phyloP scores from a whole-genome alignment of 1,140 invertebrate genomes.

The Drosophila paulistorum region DNA sequence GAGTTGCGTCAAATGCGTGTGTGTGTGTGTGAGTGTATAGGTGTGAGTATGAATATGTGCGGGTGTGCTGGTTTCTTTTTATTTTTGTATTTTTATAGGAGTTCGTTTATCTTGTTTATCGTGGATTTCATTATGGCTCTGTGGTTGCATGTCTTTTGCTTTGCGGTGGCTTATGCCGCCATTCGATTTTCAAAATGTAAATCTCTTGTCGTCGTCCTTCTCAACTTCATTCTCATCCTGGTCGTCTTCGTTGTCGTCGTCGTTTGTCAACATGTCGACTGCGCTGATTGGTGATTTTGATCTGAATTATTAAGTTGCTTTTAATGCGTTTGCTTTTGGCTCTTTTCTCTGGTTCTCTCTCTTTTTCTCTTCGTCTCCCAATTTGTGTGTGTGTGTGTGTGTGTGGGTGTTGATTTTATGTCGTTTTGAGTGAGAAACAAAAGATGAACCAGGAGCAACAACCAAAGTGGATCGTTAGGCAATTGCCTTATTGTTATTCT shows the following conservation, averaged over 20 bases:
- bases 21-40: neutral
- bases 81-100: constrained; percentile 33
- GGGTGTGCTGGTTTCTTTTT: constrained; percentile 11
- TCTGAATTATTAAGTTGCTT: constrained; percentile 81
- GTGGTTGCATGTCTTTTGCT: constrained; percentile 75
- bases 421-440: constrained; percentile 43
- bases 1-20: neutral
- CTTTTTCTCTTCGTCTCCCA: neutral
- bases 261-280: constrained; percentile 78
- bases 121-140: constrained; percentile 75
- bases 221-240: constrained; percentile 10
- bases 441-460: constrained; percentile 31
- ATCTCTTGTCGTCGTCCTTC: constrained; percentile 67
- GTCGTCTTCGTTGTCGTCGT: constrained; percentile 40
- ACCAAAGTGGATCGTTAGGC: constrained; percentile 31
- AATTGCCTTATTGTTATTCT: constrained; percentile 27
- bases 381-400: constrained; percentile 24
- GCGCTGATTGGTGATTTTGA: constrained; percentile 78
- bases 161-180: constrained; percentile 79
- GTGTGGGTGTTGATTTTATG: constrained; percentile 46
- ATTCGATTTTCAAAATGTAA: constrained; percentile 80
- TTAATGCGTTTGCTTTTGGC: constrained; percentile 73
- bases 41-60: neutral
- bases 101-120: constrained; percentile 78
- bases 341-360: constrained; percentile 30